These are phyloP conservation scores for Coluber constrictor DNA, from an alignment of 2,797 vertebrate species.

Conservation along the genomic window DNA sequence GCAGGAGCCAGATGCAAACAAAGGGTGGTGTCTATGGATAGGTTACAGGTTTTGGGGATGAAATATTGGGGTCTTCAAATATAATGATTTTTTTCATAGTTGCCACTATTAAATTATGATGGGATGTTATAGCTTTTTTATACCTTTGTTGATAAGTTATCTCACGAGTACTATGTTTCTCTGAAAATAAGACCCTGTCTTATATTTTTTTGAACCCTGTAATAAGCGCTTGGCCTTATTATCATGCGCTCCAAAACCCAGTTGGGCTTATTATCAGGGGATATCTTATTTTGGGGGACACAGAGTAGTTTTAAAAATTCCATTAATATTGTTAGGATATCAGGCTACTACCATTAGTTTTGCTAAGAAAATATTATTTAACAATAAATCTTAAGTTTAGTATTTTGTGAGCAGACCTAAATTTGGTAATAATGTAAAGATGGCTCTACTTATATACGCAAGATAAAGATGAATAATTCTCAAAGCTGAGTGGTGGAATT, in stretches of 20 bases:
- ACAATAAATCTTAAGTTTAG: neutral
- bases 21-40: neutral
- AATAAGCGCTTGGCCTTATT: no score
- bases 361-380: constrained; percentile 1
- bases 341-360: neutral
- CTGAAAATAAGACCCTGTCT: no score
- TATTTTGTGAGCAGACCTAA: neutral
- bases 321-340: neutral
- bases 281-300: no score
- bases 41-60: neutral
- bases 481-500: neutral
- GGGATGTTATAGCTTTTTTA: neutral
- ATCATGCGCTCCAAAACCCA: no score
- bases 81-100: neutral
- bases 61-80: neutral
- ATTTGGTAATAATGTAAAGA: neutral
- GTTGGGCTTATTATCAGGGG: no score
- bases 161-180: neutral
- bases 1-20: neutral
- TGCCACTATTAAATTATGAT: neutral
- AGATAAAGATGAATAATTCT: neutral
- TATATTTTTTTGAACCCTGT: no score
- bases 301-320: neutral
- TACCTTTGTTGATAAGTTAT: neutral
- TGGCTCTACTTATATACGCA: neutral